Percentiles rank a stretch among this genome's conserved stretches.
phyloP scores from a whole-genome alignment of 2,113 vertebrate genomes.

The Phylloscopus trochilus region DNA sequence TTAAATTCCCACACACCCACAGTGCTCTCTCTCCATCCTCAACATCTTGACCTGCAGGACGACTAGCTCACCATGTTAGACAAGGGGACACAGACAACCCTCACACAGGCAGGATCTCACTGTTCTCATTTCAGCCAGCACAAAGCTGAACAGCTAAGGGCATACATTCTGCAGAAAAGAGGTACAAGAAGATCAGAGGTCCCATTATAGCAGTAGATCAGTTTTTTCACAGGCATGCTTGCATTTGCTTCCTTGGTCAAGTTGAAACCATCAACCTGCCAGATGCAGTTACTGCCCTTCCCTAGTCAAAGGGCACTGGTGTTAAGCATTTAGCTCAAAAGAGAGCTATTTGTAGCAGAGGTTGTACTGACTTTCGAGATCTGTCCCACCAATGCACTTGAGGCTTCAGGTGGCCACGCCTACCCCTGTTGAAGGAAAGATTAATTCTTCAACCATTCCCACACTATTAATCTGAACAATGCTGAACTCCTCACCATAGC shows the following conservation, averaged over 20 bases:
- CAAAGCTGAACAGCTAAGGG: neutral
- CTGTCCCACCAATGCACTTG: neutral
- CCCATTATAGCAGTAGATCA: neutral
- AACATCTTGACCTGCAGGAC: neutral
- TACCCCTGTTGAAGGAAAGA: neutral
- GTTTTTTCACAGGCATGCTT: neutral
- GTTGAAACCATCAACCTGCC: neutral
- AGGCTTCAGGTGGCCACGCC: neutral
- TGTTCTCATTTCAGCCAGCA: neutral
- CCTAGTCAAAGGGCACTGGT: neutral
- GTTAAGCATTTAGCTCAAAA: neutral
- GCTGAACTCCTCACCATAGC: neutral
- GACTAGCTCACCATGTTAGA: neutral
- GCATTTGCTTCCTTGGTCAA: neutral
- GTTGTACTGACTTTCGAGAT: neutral
- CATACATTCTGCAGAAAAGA: rapidly evolving
- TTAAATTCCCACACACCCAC: neutral
- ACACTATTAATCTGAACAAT: neutral
- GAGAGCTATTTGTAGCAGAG: neutral
- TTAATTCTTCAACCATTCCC: neutral
- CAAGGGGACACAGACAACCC: neutral
- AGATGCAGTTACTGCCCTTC: neutral
- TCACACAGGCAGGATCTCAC: neutral
- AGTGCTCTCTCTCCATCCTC: neutral
- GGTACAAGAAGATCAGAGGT: neutral